phyloP scores from a whole-genome alignment of 2,797 vertebrate species.

The Brachyalestes nurse region DNA sequence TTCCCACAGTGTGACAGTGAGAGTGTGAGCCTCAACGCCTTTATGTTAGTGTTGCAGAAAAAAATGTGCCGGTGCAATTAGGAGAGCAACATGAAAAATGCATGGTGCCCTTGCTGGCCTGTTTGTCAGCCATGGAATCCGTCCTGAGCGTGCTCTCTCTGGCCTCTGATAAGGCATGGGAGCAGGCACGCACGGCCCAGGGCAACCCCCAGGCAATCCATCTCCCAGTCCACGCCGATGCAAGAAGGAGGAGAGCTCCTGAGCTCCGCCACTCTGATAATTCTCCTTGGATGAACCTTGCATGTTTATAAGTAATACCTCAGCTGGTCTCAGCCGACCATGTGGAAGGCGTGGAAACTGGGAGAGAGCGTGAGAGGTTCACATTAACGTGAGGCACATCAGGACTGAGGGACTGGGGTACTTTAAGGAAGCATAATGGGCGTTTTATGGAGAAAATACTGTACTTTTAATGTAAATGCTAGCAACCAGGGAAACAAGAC shows the following conservation, averaged over 20 bases:
- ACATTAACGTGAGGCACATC: background rate
- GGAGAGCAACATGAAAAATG: slow-evolving; percentile 49
- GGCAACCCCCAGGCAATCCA: slow-evolving; percentile 65
- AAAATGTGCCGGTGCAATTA: slow-evolving; percentile 18
- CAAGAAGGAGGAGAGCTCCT: slow-evolving; percentile 25
- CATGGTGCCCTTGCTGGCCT: slow-evolving; percentile 32
- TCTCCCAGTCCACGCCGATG: slow-evolving; percentile 38
- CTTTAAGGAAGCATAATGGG: background rate
- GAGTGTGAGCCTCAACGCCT: background rate
- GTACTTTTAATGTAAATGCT: too few species aligned
- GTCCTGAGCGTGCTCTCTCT: slow-evolving; percentile 27
- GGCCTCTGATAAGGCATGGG: slow-evolving; percentile 35
- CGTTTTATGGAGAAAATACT: too few species aligned
- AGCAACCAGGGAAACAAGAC: too few species aligned
- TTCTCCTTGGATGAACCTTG: slow-evolving; percentile 53
- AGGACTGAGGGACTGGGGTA: background rate
- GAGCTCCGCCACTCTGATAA: slow-evolving; percentile 36
- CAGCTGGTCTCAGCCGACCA: slow-evolving; percentile 10
- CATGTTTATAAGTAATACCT: slow-evolving; percentile 63
- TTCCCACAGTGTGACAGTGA: background rate
- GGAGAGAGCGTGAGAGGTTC: background rate
- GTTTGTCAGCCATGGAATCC: slow-evolving; percentile 36
- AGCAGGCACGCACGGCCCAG: slow-evolving; percentile 54
- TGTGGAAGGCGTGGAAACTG: background rate
- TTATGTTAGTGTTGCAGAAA: background rate